Evolutionary conservation across 1,140 invertebrate species (phyloP).

Genomic region (Aphidius gifuensis): DNA sequence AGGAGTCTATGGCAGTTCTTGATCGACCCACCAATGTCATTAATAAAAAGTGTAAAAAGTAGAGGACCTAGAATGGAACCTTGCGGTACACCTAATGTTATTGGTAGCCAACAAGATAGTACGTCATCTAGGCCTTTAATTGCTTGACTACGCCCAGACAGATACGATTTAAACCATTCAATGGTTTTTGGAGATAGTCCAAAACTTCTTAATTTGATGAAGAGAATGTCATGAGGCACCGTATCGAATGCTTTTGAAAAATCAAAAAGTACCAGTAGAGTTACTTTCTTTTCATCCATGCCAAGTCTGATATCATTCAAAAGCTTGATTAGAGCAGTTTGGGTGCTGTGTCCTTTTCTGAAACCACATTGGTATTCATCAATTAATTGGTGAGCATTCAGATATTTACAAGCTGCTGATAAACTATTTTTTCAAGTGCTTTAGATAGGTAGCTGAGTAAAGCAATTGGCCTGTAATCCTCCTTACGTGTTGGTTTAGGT

Average conservation of each 20-base stretch:
- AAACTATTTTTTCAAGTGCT: constrained; percentile 7
- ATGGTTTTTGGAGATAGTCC: neutral
- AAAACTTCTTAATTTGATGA: constrained; percentile 1
- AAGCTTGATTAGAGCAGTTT: constrained; percentile 19
- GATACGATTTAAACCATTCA: constrained; percentile 8
- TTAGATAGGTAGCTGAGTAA: constrained; percentile 5
- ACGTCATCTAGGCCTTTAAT: neutral
- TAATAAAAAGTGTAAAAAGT: neutral
- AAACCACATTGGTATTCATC: constrained; percentile 19
- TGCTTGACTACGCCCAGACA: neutral
- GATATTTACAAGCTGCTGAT: neutral
- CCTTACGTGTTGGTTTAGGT: neutral
- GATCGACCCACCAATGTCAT: neutral
- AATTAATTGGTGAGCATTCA: neutral
- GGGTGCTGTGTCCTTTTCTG: constrained; percentile 14
- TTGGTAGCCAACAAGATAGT: neutral
- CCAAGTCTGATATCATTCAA: constrained; percentile 16
- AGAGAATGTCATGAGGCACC: constrained; percentile 17
- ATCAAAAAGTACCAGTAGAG: constrained; percentile 26
- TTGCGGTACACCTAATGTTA: neutral
- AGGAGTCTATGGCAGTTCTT: neutral
- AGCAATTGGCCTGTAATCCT: constrained; percentile 14
- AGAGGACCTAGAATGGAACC: neutral
- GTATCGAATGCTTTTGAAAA: constrained; percentile 31
- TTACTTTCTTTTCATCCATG: constrained; percentile 15